Evolutionary conservation across 2,113 vertebrate species (phyloP), one percentile per base, ranked within the genome.

Genomic region (Ammodytes dubius): DNA sequence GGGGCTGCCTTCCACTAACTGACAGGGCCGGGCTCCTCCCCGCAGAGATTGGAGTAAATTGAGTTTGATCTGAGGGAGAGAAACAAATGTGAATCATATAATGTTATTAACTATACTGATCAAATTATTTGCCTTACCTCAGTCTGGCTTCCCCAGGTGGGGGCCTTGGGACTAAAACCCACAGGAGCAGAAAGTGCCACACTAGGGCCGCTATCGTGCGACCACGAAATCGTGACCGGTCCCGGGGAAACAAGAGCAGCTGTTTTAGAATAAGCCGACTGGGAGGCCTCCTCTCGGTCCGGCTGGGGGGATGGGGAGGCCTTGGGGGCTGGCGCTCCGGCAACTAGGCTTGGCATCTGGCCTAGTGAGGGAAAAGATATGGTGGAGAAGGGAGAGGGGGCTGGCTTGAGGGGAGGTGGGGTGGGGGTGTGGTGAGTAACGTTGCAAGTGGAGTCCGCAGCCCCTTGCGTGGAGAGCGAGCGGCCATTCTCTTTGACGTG

Each of bases 401-500:
- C 95, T 49, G 95, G 94, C 79, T 95, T 95, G 27, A 96, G 87
- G 79, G 96, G 95, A 87, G 97, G 97, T 0, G 96, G 95, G 78
- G 95, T 94, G 65, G 92, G 91, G 40, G 93, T 93, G 57, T 89
- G 92, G 57, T 89, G 92, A 53, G 86, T 13, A 4, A 79, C 47
- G 7, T 81, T 67, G 35, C 89, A 88, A 6, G 89, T 91, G 12
- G 93, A 89, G 58, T 97, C 96, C 67, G 95, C 93, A 79, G 94
- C 92, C 70, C 95, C 98, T 76, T 98, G 97, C 39, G 96, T 95
- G 86, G 97, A 93, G 40, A 96, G 87, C 6, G 95, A 93, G 73
- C 96, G 96, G 65, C 98, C 97, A 45, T 99, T 99, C 94, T 99
- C 98, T 95, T 99, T 99, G 90, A 97, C 95, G 86, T 97, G 97